Base-by-base conservation (phyloP, 2,113 vertebrate species). In the Gobio gobio region DNA sequence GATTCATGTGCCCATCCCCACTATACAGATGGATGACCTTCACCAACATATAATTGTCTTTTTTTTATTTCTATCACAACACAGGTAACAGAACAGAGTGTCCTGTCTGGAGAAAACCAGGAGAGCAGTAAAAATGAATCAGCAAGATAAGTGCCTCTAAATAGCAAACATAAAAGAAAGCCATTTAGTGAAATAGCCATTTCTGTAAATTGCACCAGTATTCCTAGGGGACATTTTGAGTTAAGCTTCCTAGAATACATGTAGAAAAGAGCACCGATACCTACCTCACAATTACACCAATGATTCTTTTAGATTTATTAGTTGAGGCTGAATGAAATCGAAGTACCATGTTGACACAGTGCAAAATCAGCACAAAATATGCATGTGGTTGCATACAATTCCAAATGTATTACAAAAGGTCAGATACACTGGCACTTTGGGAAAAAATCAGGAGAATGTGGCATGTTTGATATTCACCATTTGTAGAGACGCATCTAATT, bases 401-500 rank as follows among this genome's bases (percentile, higher is more conserved):
- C 66, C 36, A 12, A 45, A 70, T 26, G 61, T 80, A 58, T 26
- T 76, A 20, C 10, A 47, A 76, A 75, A 80, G 40, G 66, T 43
- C 66, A 43, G 66, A 70, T 43, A 43, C 36, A 43, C 36, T 12
- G 33, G 33, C 66, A 40, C 64, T 70, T 70, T 70, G 43, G 33
- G 33, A 68, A 43, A 9, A 45, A 29, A 51, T 49, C 77, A 82
- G 54, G 74, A 73, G 85, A 78, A 45, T 49, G 24, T 26, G 51
- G 33, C 24, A 9, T 54, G 36, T 76, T 84, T 84, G 59, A 82
- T 87, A 85, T 77, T 84, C 78, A 59, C 22, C 49, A 90, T 90
- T 91, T 88, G 87, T 90, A 89, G 81, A 82, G 29, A 29, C 10
- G 70, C 56, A 86, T 87, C 89, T 91, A 91, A 93, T 93, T 93